A percentile compares a stretch with the other conserved stretches of the same genome.
phyloP scores from a whole-genome alignment of 64 coral and sea anemone genomes.

The Porites lutea region DNA sequence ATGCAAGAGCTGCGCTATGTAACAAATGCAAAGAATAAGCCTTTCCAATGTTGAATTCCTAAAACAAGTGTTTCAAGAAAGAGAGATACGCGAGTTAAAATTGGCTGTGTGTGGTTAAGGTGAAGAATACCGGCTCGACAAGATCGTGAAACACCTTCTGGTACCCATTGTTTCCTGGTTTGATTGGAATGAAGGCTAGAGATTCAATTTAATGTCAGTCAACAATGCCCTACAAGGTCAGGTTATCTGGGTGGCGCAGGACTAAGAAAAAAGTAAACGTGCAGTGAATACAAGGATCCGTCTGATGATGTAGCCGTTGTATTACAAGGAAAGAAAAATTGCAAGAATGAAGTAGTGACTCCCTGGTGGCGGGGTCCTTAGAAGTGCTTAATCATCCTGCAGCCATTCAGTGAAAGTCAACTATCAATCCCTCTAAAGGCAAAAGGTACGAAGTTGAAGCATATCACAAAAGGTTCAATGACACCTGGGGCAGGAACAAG shows the following conservation, averaged over 20 bases:
- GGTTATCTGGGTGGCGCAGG: neutral
- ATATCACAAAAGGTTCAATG: neutral
- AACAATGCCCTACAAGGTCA: constrained; percentile 17
- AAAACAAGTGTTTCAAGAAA: constrained; percentile 53
- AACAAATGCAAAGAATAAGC: neutral
- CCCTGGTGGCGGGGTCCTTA: neutral
- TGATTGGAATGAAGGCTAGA: constrained; percentile 5
- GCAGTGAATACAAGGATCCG: constrained; percentile 9
- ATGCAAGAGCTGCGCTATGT: no score
- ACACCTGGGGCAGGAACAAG: neutral
- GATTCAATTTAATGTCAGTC: constrained; percentile 41
- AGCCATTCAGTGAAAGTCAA: constrained; percentile 17
- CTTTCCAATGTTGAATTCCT: constrained; percentile 66
- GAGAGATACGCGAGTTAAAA: constrained; percentile 1
- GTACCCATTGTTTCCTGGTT: constrained; percentile 27
- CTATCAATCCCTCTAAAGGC: neutral
- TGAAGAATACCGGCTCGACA: constrained; percentile 1
- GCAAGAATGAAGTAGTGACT: constrained; percentile 22
- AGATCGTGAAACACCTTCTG: neutral
- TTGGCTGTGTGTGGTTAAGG: constrained; percentile 19
- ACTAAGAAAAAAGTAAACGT: neutral
- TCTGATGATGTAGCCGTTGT: neutral
- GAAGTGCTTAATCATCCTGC: constrained; percentile 2
- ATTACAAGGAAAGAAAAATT: neutral
- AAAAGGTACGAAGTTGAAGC: constrained; percentile 24